A percentile compares a stretch with the other conserved stretches of the same genome.
These are phyloP conservation scores for Hystrix cristata DNA, from an alignment of 2,113 vertebrate species.

Conservation along the genomic window DNA sequence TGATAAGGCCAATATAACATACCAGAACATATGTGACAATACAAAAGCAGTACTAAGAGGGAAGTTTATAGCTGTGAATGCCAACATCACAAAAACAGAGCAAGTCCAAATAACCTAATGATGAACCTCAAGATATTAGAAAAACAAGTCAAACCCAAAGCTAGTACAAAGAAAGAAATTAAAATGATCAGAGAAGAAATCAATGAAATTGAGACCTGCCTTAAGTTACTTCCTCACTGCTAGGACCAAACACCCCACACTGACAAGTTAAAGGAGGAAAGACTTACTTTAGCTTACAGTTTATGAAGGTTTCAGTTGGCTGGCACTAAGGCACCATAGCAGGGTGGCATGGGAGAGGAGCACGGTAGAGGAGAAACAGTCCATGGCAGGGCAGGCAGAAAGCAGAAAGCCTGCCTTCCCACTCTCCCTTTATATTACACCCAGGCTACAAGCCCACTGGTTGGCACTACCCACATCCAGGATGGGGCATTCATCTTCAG, in stretches of 20 bases:
- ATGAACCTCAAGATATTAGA: not conserved
- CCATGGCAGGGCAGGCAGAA: not conserved
- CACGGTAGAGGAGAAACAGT: not conserved
- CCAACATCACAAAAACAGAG: not conserved
- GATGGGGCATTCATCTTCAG: not conserved
- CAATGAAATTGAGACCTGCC: not conserved
- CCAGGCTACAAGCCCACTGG: not conserved
- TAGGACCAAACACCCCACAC: not conserved
- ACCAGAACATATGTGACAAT: not conserved
- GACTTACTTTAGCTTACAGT: not conserved
- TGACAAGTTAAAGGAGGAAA: not conserved
- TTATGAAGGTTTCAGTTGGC: not conserved
- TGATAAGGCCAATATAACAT: not conserved
- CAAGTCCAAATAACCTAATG: not conserved
- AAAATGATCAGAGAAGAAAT: not conserved
- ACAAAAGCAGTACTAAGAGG: not conserved
- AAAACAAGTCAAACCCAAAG: not conserved
- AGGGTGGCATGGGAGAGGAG: not conserved
- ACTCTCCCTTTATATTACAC: not conserved
- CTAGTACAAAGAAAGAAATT: not conserved
- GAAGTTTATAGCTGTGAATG: not conserved
- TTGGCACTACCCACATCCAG: not conserved
- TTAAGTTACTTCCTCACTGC: not conserved
- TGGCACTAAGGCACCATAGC: not conserved
- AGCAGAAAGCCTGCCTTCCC: not conserved